These are phyloP conservation scores for Dallia pectoralis DNA, from an alignment of 2,797 vertebrate genomes.

Conservation along the genomic window DNA sequence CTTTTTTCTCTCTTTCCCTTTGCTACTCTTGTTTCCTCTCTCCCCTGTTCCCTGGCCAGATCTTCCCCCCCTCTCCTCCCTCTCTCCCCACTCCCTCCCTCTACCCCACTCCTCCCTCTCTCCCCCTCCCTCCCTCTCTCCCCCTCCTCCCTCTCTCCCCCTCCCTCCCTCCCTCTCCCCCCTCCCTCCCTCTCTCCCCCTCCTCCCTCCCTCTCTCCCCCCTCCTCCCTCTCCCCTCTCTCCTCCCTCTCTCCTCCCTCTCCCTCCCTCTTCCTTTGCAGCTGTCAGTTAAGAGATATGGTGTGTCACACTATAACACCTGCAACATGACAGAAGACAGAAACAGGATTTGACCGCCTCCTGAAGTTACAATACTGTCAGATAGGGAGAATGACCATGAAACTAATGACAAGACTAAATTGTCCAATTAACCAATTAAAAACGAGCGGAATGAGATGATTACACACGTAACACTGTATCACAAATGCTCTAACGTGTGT, in stretches of 20 bases:
- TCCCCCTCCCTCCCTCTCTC: no score
- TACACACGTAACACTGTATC: not conserved
- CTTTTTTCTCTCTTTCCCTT: no score
- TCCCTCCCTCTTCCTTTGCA: not conserved
- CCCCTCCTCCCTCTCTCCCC: no score
- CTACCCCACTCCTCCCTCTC: no score
- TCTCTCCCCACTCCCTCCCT: no score
- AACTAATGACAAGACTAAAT: not conserved
- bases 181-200: no score
- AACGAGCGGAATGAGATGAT: not conserved
- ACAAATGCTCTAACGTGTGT: no score
- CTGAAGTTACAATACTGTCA: not conserved
- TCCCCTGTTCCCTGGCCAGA: no score
- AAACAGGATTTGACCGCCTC: no score
- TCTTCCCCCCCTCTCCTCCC: no score
- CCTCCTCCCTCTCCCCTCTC: not conserved
- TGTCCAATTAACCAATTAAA: not conserved
- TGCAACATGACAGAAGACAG: not conserved
- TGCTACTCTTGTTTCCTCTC: no score
- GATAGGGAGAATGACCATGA: not conserved
- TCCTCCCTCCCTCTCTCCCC: not conserved
- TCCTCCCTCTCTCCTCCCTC: slow-evolving; percentile 14
- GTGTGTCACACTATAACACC: slow-evolving; percentile 19
- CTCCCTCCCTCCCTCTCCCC: not conserved
- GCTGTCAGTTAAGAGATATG: slow-evolving; percentile 42